Evolutionary conservation across 2,113 vertebrate species (phyloP), one percentile per base, ranked within the genome.

Genomic region (Pteronura brasiliensis): DNA sequence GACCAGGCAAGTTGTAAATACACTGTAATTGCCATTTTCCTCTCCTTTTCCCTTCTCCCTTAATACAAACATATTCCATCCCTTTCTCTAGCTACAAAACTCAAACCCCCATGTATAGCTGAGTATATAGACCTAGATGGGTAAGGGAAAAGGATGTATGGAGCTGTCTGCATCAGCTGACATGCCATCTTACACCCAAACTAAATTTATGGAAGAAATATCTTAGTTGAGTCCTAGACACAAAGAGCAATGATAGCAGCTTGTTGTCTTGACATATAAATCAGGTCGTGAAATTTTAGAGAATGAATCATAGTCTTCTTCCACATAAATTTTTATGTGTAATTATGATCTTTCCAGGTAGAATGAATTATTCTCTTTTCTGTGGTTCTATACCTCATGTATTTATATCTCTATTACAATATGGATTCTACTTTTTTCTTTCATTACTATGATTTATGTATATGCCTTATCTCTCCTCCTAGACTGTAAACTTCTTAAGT

Each of bases 351-450:
- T 97, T 97, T 95, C 21, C 57, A 90, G 47, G 79, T 93, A 52
- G 47, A 96, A 97, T 96, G 93, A 84, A 96, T 98, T 96, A 79
- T 74, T 90, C 77, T 91, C 25, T 67, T 67, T 92, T 97, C 67
- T 96, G 42, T 90, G 36, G 36, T 81, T 74, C 29, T 95, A 81
- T 44, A 61, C n/a, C 12, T 77, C 85, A 86, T 93, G 93, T 97
- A 97, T 95, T 95, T 97, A 95, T 91, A 87, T 71, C 79, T 95
- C 69, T 93, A 65, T 96, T 96, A 76, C 80, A 84, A 96, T 87
- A 93, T 76, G 36, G 55, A 69, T 20, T 29, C 76, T 85, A 93
- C 17, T 61, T 94, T 97, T 87, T 69, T 83, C 61, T 88, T 91
- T 14, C 39, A 96, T 97, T 94, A 67, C 18, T 17, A 25, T 96